Conservation (phyloP, 2,113 vertebrate genomes). For the Dasyornis broadbenti region DNA sequence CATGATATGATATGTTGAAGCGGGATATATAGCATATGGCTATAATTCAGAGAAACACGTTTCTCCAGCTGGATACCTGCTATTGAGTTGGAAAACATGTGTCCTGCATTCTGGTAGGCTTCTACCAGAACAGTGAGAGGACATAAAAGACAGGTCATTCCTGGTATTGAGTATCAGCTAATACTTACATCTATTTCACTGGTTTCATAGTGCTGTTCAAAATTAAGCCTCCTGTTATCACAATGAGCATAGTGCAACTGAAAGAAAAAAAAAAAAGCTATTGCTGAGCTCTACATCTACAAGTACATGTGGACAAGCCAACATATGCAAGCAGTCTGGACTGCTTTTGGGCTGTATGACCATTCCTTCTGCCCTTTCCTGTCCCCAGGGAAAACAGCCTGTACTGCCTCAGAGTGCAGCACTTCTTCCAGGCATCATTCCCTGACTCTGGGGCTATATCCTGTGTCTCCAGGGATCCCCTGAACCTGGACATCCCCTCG, state of each 20-base stretch:
- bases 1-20: slow-evolving; percentile 51
- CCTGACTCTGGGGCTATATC: neutral
- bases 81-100: slow-evolving; percentile 53
- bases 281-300: neutral
- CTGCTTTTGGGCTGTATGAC: neutral
- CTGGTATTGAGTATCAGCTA: slow-evolving; percentile 11
- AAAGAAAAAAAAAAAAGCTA: neutral
- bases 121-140: slow-evolving; percentile 12
- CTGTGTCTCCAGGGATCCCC: neutral
- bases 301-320: neutral
- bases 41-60: slow-evolving; percentile 62
- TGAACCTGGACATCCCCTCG: neutral
- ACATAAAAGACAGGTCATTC: slow-evolving; percentile 1
- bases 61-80: slow-evolving; percentile 57
- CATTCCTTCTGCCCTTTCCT: neutral
- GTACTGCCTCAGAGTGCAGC: neutral
- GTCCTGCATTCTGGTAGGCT: slow-evolving; percentile 46
- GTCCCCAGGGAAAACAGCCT: neutral
- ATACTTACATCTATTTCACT: neutral
- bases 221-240: slow-evolving; percentile 5
- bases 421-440: neutral
- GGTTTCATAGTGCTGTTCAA: neutral
- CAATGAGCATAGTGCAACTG: neutral
- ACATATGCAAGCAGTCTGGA: neutral
- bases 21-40: slow-evolving; percentile 26